Conservation (phyloP, 2,113 vertebrate genomes). For the Pelusios castaneus region DNA sequence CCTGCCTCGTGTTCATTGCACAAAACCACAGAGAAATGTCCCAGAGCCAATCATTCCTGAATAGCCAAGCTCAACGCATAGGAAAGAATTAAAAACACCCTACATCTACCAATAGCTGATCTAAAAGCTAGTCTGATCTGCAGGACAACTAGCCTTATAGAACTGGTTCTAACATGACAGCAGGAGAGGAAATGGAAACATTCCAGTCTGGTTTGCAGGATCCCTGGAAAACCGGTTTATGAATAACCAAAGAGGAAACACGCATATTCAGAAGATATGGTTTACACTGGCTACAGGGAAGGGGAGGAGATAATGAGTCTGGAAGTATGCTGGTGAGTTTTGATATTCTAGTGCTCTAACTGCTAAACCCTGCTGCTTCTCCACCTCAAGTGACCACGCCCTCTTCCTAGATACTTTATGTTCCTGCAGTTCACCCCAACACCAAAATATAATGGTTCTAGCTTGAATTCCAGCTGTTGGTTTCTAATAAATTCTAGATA, state of each 20-base stretch:
- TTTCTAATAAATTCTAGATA: neutral
- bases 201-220: slow-evolving; percentile 29
- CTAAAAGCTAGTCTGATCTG: slow-evolving; percentile 1
- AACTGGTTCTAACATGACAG: slow-evolving; percentile 34
- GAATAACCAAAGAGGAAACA: neutral
- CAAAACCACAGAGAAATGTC: neutral
- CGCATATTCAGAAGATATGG: neutral
- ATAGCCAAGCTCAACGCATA: neutral
- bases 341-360: neutral
- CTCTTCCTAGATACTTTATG: neutral
- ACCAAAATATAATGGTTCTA: neutral
- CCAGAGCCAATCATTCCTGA: neutral
- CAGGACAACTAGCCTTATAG: neutral
- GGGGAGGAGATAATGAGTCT: neutral
- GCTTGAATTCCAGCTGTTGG: neutral
- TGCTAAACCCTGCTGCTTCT: neutral
- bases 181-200: slow-evolving; percentile 54
- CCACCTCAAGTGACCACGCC: neutral
- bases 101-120: neutral
- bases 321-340: neutral
- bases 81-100: slow-evolving; percentile 4
- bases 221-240: neutral
- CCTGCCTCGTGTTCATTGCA: neutral
- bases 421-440: neutral
- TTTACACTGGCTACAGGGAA: neutral